These are phyloP conservation scores for Phainopepla nitens DNA, from an alignment of 2,113 vertebrate species.

Conservation along the genomic window DNA sequence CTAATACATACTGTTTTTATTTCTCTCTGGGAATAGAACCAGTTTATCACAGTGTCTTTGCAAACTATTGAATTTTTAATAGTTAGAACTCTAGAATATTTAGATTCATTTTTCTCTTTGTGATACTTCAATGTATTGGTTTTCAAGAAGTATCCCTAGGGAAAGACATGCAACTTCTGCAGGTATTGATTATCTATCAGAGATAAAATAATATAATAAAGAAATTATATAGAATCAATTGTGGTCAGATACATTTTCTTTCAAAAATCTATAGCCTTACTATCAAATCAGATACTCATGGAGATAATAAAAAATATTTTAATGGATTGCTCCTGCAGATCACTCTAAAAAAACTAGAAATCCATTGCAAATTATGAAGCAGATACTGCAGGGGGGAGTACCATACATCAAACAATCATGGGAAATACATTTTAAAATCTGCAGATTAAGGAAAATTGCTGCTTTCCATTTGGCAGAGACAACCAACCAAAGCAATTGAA, in stretches of 20 bases:
- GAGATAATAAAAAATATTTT: neutral
- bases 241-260: neutral
- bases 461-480: slow-evolving; percentile 29
- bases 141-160: neutral
- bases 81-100: neutral
- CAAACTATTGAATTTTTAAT: neutral
- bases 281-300: neutral
- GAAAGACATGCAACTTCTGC: neutral
- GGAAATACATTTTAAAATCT: slow-evolving; percentile 32
- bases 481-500: slow-evolving; percentile 12
- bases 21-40: neutral
- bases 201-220: neutral
- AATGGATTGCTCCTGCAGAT: neutral
- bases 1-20: neutral
- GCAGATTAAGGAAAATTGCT: slow-evolving; percentile 46
- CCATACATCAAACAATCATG: neutral
- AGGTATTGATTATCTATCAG: neutral
- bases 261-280: neutral
- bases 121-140: neutral
- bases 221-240: neutral
- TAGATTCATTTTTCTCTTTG: neutral
- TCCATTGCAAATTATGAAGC: neutral
- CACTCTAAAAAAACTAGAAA: neutral
- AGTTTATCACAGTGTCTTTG: neutral
- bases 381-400: neutral